These are phyloP conservation scores for Lemur catta DNA, from an alignment of 2,797 vertebrate species.

Conservation along the genomic window DNA sequence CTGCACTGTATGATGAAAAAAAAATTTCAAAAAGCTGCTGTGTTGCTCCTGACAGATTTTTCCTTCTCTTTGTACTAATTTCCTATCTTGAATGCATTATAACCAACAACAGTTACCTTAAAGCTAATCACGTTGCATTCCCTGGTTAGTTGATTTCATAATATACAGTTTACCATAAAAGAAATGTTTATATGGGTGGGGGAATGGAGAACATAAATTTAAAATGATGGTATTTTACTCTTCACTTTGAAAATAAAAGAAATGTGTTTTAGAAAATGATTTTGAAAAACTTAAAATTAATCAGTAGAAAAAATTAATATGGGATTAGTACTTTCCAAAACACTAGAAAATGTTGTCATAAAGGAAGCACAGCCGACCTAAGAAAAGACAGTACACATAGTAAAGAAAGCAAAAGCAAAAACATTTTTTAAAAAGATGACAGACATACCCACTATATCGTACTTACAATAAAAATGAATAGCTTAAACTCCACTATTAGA, in stretches of 20 bases:
- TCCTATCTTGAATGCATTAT: background rate
- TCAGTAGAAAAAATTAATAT: background rate
- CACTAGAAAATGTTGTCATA: background rate
- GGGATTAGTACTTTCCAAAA: background rate
- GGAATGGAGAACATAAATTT: background rate
- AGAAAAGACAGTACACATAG: background rate
- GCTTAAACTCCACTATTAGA: background rate
- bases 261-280: background rate
- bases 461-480: background rate
- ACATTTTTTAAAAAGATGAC: background rate
- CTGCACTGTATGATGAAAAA: background rate
- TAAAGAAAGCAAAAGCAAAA: background rate
- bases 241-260: background rate
- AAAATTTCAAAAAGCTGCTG: background rate
- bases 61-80: background rate
- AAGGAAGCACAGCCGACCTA: background rate
- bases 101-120: background rate
- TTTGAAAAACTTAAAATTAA: background rate
- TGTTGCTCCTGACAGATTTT: background rate
- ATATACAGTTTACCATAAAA: background rate
- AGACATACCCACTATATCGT: background rate
- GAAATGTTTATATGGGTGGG: background rate
- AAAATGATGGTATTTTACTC: background rate
- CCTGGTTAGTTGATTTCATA: background rate
- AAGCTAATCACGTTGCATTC: background rate